Evolutionary conservation across 2,888 invertebrate genomes (phyloP).

Genomic region (Lepidochrysops patricia): DNA sequence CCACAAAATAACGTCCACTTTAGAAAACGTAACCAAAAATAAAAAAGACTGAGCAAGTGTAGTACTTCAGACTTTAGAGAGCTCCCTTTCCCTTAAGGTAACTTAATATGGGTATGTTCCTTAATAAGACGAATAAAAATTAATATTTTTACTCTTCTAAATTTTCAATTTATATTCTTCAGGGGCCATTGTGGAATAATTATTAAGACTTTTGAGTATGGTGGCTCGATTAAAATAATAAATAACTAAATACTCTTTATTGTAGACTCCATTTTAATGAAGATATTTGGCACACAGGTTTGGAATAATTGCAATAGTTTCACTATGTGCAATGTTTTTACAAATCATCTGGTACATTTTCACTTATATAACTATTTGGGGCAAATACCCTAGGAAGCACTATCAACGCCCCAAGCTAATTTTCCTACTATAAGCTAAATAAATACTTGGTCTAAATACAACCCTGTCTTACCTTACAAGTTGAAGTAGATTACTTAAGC

Average conservation of each 20-base stretch:
- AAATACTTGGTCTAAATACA: conserved; percentile 58
- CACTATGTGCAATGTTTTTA: neutral
- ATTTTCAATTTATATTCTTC: neutral
- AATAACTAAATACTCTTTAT: neutral
- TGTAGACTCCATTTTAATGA: neutral
- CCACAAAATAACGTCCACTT: too few species aligned
- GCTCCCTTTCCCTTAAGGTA: too few species aligned
- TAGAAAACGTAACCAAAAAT: too few species aligned
- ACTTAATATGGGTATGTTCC: neutral
- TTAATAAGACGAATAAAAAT: too few species aligned
- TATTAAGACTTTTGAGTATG: neutral
- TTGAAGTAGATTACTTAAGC: conserved; percentile 20
- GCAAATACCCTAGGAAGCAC: conserved; percentile 10
- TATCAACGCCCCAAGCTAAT: conserved; percentile 27
- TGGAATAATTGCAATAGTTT: neutral
- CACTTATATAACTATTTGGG: conserved; percentile 23
- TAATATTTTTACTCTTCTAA: too few species aligned
- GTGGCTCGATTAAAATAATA: neutral
- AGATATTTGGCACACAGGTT: conserved; percentile 2
- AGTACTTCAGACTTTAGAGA: too few species aligned
- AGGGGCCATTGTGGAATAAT: conserved; percentile 11
- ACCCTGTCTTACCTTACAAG: conserved; percentile 27
- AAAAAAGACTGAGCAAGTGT: too few species aligned
- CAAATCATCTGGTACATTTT: neutral
- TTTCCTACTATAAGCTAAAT: conserved; percentile 43